Conservation (phyloP, 92 coral and sea anemone species). For the Parazoanthus swiftii region DNA sequence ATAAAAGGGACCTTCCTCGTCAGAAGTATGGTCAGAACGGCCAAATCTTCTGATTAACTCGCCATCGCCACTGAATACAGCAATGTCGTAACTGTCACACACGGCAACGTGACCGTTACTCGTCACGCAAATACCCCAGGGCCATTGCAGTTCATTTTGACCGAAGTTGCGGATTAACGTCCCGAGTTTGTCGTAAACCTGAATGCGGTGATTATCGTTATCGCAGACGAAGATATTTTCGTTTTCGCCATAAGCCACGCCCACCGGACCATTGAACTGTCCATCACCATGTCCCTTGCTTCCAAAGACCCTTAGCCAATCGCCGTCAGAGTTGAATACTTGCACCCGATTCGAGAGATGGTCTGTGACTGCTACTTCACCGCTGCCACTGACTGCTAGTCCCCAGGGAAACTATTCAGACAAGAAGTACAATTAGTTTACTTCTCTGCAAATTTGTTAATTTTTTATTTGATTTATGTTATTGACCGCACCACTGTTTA, state of each 20-base stretch:
- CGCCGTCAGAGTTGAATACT: constrained; percentile 48
- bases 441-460: background rate
- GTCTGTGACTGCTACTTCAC: constrained; percentile 63
- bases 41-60: constrained; percentile 40
- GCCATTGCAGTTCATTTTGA: constrained; percentile 43
- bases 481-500: too few relatives aligned
- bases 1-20: constrained; percentile 45
- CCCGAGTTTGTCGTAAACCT: constrained; percentile 52
- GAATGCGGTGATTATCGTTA: constrained; percentile 59
- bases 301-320: constrained; percentile 50
- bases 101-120: constrained; percentile 55
- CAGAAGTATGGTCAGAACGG: background rate
- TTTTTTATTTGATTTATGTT: too few relatives aligned
- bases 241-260: constrained; percentile 50
- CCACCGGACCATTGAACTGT: constrained; percentile 55
- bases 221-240: constrained; percentile 64
- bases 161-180: constrained; percentile 46
- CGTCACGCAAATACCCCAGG: constrained; percentile 59
- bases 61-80: constrained; percentile 52
- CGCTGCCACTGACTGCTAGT: constrained; percentile 49
- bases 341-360: constrained; percentile 58
- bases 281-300: constrained; percentile 50
- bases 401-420: constrained; percentile 46
- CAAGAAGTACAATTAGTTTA: too few relatives aligned
- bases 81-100: constrained; percentile 52